These are phyloP conservation scores for Camponotus pennsylvanicus DNA, from an alignment of 1,140 invertebrate species.

Conservation along the genomic window DNA sequence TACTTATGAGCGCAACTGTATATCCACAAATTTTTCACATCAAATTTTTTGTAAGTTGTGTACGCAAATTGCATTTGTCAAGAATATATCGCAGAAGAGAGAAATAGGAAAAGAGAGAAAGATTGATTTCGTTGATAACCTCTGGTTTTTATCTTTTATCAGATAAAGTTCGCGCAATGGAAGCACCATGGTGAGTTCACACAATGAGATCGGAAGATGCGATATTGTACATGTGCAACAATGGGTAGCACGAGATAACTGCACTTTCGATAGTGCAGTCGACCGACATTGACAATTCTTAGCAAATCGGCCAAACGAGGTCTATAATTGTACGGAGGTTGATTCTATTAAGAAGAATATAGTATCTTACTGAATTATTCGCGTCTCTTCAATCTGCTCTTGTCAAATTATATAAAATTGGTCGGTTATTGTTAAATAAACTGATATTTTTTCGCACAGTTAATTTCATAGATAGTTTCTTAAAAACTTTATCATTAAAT, in stretches of 20 bases:
- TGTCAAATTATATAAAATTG: background rate
- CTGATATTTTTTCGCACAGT: background rate
- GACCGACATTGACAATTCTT: constrained; percentile 9
- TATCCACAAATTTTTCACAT: no score
- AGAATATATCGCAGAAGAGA: background rate
- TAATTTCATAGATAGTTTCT: background rate
- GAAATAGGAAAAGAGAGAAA: no score
- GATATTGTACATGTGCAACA: constrained; percentile 22
- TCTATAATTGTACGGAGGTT: background rate
- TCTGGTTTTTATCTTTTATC: constrained; percentile 12
- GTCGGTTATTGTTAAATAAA: constrained; percentile 5
- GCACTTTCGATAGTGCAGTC: background rate
- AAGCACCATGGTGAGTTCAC: background rate
- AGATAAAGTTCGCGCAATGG: constrained; percentile 39
- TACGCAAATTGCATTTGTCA: constrained; percentile 4
- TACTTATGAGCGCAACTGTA: no score
- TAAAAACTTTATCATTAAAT: background rate
- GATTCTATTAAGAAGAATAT: background rate
- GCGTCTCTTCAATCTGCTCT: background rate
- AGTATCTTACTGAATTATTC: background rate
- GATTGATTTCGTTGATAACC: constrained; percentile 24
- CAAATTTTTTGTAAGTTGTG: background rate
- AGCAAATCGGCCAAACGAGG: background rate
- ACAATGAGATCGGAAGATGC: constrained; percentile 39
- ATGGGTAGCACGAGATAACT: background rate